These are phyloP conservation scores for Strix aluco DNA, from an alignment of 2,113 vertebrate genomes.

Conservation along the genomic window DNA sequence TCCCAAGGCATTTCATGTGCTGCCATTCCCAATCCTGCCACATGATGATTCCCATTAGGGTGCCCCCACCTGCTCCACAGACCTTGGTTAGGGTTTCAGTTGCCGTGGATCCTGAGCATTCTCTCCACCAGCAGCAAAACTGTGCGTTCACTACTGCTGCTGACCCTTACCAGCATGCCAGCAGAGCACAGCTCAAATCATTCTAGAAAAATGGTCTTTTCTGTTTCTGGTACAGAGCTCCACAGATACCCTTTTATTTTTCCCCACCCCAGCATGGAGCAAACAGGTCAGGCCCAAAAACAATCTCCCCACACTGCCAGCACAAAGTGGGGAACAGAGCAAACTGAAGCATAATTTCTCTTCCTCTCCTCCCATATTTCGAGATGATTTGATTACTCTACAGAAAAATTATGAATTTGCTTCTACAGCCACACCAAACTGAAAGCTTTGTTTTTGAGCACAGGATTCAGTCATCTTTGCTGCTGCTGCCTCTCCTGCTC, in stretches of 20 bases:
- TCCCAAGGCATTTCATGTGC: not conserved
- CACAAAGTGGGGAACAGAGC: not conserved
- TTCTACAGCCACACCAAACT: not conserved
- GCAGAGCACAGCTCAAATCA: not conserved
- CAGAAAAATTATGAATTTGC: not conserved
- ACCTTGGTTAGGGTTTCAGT: not conserved
- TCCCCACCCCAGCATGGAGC: not conserved
- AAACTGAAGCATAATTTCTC: not conserved
- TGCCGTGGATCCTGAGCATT: not conserved
- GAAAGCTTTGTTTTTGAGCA: not conserved
- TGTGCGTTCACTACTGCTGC: not conserved
- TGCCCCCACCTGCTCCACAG: not conserved
- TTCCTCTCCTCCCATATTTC: not conserved
- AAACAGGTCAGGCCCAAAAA: not conserved
- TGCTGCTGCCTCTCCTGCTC: conserved; percentile 10
- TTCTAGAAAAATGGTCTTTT: not conserved
- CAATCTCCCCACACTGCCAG: not conserved
- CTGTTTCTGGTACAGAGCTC: not conserved
- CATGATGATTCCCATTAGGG: not conserved
- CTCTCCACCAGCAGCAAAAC: not conserved
- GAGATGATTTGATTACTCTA: not conserved
- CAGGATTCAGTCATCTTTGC: not conserved
- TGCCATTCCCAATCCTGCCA: not conserved
- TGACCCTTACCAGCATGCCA: not conserved
- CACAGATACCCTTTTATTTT: accelerated